Base-by-base conservation (phyloP, 2,797 vertebrate genomes). In the Phoebastria nigripes region DNA sequence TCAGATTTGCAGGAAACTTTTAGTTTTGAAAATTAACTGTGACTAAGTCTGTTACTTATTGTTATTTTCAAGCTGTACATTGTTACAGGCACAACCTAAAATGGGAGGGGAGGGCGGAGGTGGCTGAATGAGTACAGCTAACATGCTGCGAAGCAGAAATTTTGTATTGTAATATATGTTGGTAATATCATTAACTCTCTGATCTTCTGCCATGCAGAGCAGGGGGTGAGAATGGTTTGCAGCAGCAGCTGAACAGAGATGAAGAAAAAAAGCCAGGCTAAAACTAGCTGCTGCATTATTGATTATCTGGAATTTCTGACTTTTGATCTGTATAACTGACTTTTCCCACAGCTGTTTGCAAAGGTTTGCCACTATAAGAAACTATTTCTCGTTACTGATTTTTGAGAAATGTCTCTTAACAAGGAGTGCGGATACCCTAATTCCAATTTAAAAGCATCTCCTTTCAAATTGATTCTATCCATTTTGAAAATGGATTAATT, bases 11-110 rank as follows among this genome's bases (percentile, higher is more conserved):
- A 55, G 61, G 51, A 76, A 78, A 31, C 41, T 47, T 85, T 41
- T 42, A 25, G 56, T 85, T 97, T 93, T 85, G 74, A 93, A 94
- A 96, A 91, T 82, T 89, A 94, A 56, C 86, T 72, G 8, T 74
- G 19, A 61, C 35, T 74, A 54, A 49, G 76, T 54, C 61, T 89
- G 17, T 9, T 76, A 29, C 51, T 89, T 77, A 67, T 44, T 70
- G 84, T 71, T 46, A 6, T 11, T 94, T 97, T 89, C 90, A 95
- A 91, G 72, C 76, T 86, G 37, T 66, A 35, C 71, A 42, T 91
- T 89, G 33, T 92, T 92, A 80, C 58, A 90, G 93, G 52, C 72
- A 92, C 54, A 87, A 51, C 74, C 83, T 88, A 76, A 95, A 54
- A 39, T 29, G 59, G 12, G 37, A 61, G 3, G 11, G 42, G 41